Evolutionary conservation across 2,113 vertebrate genomes (phyloP).

Genomic region (Vulpes vulpes): DNA sequence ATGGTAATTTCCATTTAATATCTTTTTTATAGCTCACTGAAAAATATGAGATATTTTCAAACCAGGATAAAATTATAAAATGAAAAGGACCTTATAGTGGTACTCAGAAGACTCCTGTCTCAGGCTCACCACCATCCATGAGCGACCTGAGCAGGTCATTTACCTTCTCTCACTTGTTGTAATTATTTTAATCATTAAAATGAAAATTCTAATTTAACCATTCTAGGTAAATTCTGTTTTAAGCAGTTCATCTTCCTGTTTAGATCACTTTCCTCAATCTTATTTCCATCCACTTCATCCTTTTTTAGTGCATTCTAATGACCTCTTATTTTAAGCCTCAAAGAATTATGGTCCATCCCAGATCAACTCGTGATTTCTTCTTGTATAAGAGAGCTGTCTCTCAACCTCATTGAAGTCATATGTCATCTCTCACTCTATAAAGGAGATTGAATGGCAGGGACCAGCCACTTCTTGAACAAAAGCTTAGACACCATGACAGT

Average conservation of each 20-base stretch:
- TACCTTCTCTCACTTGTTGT: not conserved
- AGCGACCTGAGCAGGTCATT: not conserved
- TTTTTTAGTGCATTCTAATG: not conserved
- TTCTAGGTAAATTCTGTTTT: slow-evolving; percentile 2
- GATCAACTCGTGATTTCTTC: not conserved
- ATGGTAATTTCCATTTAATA: slow-evolving; percentile 71
- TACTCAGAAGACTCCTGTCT: not conserved
- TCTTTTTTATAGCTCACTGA: slow-evolving; percentile 57
- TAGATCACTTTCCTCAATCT: not conserved
- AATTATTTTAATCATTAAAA: slow-evolving; percentile 55
- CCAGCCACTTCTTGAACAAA: not conserved
- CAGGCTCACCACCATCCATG: not conserved
- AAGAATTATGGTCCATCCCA: not conserved
- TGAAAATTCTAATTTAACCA: slow-evolving; percentile 8
- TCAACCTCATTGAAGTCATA: not conserved
- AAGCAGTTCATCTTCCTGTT: not conserved
- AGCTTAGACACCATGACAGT: not conserved
- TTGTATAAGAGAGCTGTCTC: not conserved
- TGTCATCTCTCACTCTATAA: not conserved
- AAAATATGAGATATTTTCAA: slow-evolving; percentile 70
- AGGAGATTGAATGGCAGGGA: not conserved
- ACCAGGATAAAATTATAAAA: slow-evolving; percentile 47
- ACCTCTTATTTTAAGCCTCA: slow-evolving; percentile 11
- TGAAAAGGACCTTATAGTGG: not conserved
- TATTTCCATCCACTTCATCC: not conserved